These are phyloP conservation scores for Amniataba percoides DNA, from an alignment of 2,797 vertebrate species.

Conservation along the genomic window DNA sequence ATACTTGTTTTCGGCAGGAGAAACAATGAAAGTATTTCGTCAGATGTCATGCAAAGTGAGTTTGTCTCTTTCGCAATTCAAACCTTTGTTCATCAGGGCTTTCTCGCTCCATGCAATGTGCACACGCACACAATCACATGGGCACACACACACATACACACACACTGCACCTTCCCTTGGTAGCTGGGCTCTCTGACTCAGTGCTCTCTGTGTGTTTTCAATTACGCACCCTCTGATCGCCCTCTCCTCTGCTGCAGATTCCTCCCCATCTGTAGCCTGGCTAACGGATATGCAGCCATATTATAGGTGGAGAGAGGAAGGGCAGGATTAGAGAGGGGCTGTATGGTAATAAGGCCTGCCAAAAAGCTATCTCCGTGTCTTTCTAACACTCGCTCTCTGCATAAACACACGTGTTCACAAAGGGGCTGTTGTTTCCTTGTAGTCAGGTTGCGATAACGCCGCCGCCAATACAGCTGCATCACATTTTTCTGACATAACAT, in stretches of 20 bases:
- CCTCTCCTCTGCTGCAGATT: conserved; percentile 72
- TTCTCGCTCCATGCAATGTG: conserved; percentile 51
- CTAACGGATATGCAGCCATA: conserved; percentile 69
- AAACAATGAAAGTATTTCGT: conserved; percentile 89
- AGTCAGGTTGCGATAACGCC: conserved; percentile 59
- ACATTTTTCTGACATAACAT: conserved; percentile 60
- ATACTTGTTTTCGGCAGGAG: conserved; percentile 86
- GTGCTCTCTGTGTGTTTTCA: conserved; percentile 85
- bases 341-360: conserved; percentile 64
- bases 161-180: conserved; percentile 76
- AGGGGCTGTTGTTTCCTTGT: conserved; percentile 68
- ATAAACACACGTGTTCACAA: conserved; percentile 70
- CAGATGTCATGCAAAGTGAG: conserved; percentile 86
- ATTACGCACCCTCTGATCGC: conserved; percentile 82
- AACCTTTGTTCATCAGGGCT: conserved; percentile 82
- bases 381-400: not conserved
- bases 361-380: conserved; percentile 50
- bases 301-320: conserved; percentile 74
- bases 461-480: conserved; percentile 47
- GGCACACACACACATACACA: conserved; percentile 28
- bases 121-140: conserved; percentile 30
- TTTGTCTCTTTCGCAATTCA: conserved; percentile 87
- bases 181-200: conserved; percentile 78
- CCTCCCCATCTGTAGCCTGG: conserved; percentile 59
- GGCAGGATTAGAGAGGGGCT: conserved; percentile 66